These are phyloP conservation scores for Pipistrellus pygmaeus DNA, from an alignment of 2,797 vertebrate genomes.

Conservation along the genomic window DNA sequence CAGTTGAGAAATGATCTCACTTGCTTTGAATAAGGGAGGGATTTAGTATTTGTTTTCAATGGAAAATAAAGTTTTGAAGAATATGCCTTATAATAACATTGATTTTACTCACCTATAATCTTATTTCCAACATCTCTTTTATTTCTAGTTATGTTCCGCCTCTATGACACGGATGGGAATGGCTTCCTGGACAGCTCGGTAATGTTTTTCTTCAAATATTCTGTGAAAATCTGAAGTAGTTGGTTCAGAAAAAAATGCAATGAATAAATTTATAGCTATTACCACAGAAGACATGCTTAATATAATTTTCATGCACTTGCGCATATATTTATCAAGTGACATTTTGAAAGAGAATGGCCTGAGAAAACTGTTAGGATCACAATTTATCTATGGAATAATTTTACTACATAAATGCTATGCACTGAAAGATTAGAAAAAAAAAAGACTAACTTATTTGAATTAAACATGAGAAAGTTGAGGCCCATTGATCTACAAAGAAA, in stretches of 20 bases:
- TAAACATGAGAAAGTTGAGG: conserved; percentile 38
- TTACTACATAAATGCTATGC: conserved; percentile 23
- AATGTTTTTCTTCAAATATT: conserved; percentile 82
- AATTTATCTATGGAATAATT: not conserved
- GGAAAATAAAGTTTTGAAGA: conserved; percentile 31
- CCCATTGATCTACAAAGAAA: not conserved
- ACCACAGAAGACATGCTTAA: conserved; percentile 15
- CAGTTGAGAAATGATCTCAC: not conserved
- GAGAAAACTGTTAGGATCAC: not conserved
- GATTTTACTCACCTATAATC: conserved; percentile 54
- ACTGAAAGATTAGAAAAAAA: not conserved
- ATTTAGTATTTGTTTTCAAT: not conserved
- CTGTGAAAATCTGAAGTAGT: conserved; percentile 66
- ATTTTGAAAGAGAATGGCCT: conserved; percentile 3
- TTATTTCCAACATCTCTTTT: conserved; percentile 70
- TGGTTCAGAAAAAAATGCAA: conserved; percentile 55
- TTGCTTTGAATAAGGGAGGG: not conserved
- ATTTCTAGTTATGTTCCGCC: conserved; percentile 96
- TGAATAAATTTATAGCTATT: conserved; percentile 69
- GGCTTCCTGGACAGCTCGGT: conserved; percentile 96
- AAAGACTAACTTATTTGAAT: not conserved
- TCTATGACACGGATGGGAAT: conserved; percentile 97
- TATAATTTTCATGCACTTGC: not conserved
- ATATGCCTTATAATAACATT: not conserved
- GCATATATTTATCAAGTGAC: conserved; percentile 43